Evolutionary conservation across 2,797 vertebrate species (phyloP).

Genomic region (Nyctalus aviator): DNA sequence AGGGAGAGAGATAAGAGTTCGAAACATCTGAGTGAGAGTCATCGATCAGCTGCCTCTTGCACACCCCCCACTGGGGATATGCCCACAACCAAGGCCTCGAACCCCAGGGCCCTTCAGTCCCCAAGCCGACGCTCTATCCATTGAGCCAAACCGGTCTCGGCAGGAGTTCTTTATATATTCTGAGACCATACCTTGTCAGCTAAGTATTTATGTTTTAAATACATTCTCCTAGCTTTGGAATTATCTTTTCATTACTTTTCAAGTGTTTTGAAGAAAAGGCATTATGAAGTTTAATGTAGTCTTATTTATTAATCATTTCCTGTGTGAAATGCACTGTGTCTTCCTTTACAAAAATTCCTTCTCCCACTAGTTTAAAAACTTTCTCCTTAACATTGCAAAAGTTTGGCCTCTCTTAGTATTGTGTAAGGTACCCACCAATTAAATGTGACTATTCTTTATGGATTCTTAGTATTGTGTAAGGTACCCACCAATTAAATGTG

Average conservation of each 20-base stretch:
- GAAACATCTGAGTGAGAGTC: no score
- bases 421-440: neutral
- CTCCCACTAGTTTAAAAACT: neutral
- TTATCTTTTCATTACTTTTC: constrained; percentile 35
- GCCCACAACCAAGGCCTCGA: no score
- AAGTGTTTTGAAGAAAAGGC: constrained; percentile 46
- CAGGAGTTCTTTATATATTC: constrained; percentile 14
- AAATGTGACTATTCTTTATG: neutral
- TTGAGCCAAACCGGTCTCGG: no score
- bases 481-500: neutral
- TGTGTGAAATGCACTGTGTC: neutral
- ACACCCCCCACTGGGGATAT: no score
- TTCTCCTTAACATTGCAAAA: neutral
- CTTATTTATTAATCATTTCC: constrained; percentile 17
- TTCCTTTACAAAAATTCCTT: neutral
- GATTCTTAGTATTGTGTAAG: neutral
- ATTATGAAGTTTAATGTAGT: constrained; percentile 3
- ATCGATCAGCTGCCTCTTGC: no score
- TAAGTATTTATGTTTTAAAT: neutral
- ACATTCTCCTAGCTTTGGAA: constrained; percentile 2
- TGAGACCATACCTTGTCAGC: constrained; percentile 42
- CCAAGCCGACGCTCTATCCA: no score
- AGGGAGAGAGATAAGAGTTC: no score
- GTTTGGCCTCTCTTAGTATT: neutral
- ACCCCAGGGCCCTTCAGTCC: no score